Conservation (phyloP, 2,113 vertebrate species). For the Craseonycteris thonglongyai region DNA sequence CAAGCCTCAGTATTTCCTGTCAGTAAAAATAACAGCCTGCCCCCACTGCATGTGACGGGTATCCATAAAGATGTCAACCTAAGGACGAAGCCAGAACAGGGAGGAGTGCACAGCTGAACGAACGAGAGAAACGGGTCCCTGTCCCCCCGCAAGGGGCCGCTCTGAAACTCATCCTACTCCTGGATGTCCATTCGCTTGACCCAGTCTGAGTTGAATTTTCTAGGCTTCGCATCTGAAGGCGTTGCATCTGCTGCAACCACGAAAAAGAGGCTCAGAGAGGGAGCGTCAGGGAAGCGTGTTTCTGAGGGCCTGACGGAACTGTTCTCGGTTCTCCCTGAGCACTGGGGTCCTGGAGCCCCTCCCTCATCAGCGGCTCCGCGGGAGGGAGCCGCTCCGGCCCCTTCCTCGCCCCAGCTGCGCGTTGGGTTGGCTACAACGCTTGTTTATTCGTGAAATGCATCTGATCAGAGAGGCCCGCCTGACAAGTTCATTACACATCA, state of each 20-base stretch:
- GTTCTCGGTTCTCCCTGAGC: neutral
- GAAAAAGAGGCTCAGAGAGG: neutral
- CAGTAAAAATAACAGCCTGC: neutral
- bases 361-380: neutral
- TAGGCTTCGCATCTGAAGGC: neutral
- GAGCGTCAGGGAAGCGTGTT: neutral
- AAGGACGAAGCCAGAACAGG: neutral
- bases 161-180: neutral
- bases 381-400: neutral
- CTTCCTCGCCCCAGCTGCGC: neutral
- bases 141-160: neutral
- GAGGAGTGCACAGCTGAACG: neutral
- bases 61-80: neutral
- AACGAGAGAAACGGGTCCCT: no score
- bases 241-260: neutral
- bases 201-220: neutral
- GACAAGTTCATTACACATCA: conserved; percentile 87
- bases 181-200: neutral
- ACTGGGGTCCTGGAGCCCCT: neutral
- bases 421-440: conserved; percentile 55
- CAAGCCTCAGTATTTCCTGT: neutral
- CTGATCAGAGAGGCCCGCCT: conserved; percentile 82
- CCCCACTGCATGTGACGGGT: no score
- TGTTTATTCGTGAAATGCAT: conserved; percentile 83
- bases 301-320: neutral